Percentiles rank a stretch among this genome's conserved stretches.
These are phyloP conservation scores for Triops longicaudatus DNA, from an alignment of 1,140 invertebrate species.

Conservation along the genomic window DNA sequence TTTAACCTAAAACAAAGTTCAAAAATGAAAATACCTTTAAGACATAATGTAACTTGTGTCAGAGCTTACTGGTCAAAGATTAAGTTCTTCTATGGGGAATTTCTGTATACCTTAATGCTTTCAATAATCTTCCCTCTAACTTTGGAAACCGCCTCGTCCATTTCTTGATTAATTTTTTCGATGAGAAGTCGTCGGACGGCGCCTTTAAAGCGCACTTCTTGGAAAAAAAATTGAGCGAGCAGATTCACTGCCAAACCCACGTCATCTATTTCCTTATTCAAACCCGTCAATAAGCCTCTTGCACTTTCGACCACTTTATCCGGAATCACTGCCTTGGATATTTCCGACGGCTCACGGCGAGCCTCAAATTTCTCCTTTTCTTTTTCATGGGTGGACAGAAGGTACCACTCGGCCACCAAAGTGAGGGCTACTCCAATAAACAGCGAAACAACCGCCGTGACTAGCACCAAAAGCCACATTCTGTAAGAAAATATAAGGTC, in stretches of 20 bases:
- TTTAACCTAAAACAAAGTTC: not conserved
- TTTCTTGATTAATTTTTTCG: slow-evolving; percentile 25
- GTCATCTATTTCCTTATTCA: slow-evolving; percentile 20
- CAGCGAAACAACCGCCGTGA: not conserved
- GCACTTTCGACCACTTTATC: not conserved
- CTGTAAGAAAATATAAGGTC: not conserved
- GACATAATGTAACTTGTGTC: not conserved
- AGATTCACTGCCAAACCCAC: slow-evolving; percentile 24
- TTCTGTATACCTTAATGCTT: slow-evolving; percentile 22
- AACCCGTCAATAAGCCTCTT: not conserved
- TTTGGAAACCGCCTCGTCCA: slow-evolving; percentile 26
- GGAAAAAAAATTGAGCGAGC: slow-evolving; percentile 27
- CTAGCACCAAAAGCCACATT: not conserved
- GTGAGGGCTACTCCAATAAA: not conserved
- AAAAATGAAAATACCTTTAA: no score
- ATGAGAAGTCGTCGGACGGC: slow-evolving; percentile 22
- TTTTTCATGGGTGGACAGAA: not conserved
- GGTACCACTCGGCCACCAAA: not conserved
- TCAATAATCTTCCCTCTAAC: slow-evolving; percentile 26
- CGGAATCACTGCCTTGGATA: not conserved
- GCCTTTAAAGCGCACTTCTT: slow-evolving; percentile 23
- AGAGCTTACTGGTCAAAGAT: no score
- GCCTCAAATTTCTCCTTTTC: not conserved
- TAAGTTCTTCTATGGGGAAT: not conserved
- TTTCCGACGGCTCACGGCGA: not conserved